Conservation (phyloP, 1,140 invertebrate species). For the Zaprionus capensis region DNA sequence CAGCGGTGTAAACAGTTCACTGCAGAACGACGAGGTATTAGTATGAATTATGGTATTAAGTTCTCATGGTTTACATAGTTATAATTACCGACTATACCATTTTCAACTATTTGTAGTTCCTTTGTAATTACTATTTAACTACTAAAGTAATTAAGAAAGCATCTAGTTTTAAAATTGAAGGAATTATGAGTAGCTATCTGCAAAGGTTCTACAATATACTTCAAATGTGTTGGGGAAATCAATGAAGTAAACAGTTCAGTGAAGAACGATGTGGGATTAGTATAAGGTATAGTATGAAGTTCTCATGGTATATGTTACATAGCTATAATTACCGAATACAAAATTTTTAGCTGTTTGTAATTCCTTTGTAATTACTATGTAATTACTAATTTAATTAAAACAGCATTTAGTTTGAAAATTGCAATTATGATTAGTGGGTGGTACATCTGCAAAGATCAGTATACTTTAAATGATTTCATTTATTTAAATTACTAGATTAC, state of each 20-base stretch:
- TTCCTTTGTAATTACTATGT: not conserved
- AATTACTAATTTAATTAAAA: not conserved
- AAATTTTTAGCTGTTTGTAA: not conserved
- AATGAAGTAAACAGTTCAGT: constrained; percentile 58
- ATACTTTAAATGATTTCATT: not conserved
- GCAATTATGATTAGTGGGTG: too few relatives aligned
- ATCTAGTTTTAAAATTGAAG: not conserved
- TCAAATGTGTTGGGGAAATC: constrained; percentile 29
- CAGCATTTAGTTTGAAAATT: too few relatives aligned
- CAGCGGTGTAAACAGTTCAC: constrained; percentile 56
- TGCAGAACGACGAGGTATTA: constrained; percentile 43
- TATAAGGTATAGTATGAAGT: not conserved
- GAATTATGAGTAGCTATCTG: too few relatives aligned
- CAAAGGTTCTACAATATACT: too few relatives aligned
- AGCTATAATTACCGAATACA: not conserved
- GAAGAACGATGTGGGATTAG: constrained; percentile 32
- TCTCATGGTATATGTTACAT: not conserved
- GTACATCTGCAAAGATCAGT: not conserved
- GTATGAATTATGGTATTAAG: not conserved
- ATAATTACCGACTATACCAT: not conserved
- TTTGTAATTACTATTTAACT: constrained; percentile 4
- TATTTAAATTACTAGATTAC: not conserved
- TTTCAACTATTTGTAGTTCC: not conserved
- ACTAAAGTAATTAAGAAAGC: not conserved
- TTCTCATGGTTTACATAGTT: not conserved